Percentiles rank a stretch among this genome's conserved stretches.
Conservation (phyloP, 2,888 invertebrate genomes). For the Osedax frankpressi region DNA sequence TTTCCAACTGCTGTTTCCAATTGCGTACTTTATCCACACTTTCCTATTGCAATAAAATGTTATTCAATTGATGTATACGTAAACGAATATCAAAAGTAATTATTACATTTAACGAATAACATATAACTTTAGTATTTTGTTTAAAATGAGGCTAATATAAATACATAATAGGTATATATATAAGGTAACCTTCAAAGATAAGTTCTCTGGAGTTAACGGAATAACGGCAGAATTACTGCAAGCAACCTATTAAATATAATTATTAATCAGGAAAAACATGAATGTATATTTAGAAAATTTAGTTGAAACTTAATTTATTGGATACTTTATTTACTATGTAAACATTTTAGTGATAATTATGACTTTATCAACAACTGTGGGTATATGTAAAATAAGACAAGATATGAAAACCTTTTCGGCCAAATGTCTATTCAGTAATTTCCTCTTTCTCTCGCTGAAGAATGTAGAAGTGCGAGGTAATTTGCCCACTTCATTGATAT, state of each 20-base stretch:
- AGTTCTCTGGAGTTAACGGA: constrained; percentile 37
- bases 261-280: too few species aligned
- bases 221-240: constrained; percentile 3
- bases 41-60: too few species aligned
- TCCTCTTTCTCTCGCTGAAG: constrained; percentile 5
- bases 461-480: neutral
- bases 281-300: too few species aligned
- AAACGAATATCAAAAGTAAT: too few species aligned
- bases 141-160: too few species aligned
- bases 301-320: too few species aligned
- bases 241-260: neutral
- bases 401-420: constrained; percentile 5
- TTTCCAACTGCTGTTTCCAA: constrained; percentile 39
- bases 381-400: too few species aligned
- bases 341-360: too few species aligned
- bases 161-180: neutral
- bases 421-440: constrained; percentile 1
- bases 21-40: constrained; percentile 43
- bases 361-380: too few species aligned
- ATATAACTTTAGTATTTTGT: neutral
- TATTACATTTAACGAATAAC: neutral
- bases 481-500: too few species aligned
- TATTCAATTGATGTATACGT: too few species aligned
- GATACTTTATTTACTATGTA: too few species aligned
- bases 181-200: constrained; percentile 30